phyloP scores from a whole-genome alignment of 2,113 vertebrate species.

The Sceloporus tristichus region DNA sequence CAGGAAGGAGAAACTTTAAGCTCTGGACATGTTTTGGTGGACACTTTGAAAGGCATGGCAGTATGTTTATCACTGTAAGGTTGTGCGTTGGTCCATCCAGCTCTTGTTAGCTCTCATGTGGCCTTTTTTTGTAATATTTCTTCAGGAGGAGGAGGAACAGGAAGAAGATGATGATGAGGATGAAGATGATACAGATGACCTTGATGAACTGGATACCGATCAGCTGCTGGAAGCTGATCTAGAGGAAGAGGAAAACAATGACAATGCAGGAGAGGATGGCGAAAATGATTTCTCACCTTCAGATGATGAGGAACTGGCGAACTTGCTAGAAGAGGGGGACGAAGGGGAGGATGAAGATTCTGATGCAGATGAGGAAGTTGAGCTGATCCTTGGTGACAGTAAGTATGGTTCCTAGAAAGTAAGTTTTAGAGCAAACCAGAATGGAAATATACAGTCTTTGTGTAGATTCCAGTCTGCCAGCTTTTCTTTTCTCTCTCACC shows the following conservation, averaged over 20 bases:
- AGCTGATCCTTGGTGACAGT: slow-evolving; percentile 95
- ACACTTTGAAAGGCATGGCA: neutral
- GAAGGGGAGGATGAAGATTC: slow-evolving; percentile 92
- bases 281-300: slow-evolving; percentile 93
- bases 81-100: neutral
- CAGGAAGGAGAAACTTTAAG: neutral
- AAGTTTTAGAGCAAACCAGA: neutral
- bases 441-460: neutral
- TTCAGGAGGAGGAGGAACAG: slow-evolving; percentile 90
- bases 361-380: slow-evolving; percentile 89
- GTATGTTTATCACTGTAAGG: neutral
- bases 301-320: slow-evolving; percentile 92
- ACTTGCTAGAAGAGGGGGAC: slow-evolving; percentile 89
- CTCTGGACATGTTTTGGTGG: neutral
- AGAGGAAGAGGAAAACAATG: slow-evolving; percentile 91
- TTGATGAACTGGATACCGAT: slow-evolving; percentile 91
- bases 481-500: slow-evolving; percentile 1
- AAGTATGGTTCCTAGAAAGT: slow-evolving; percentile 69
- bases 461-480: neutral
- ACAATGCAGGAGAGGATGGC: slow-evolving; percentile 90
- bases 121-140: slow-evolving; percentile 27
- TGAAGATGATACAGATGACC: slow-evolving; percentile 92
- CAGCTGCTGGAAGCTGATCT: slow-evolving; percentile 91
- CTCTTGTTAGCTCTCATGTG: slow-evolving; percentile 33
- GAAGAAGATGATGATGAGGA: slow-evolving; percentile 94